Evolutionary conservation across 2,113 vertebrate genomes (phyloP), one percentile per base, ranked within the genome.

Genomic region (Rostratula benghalensis): DNA sequence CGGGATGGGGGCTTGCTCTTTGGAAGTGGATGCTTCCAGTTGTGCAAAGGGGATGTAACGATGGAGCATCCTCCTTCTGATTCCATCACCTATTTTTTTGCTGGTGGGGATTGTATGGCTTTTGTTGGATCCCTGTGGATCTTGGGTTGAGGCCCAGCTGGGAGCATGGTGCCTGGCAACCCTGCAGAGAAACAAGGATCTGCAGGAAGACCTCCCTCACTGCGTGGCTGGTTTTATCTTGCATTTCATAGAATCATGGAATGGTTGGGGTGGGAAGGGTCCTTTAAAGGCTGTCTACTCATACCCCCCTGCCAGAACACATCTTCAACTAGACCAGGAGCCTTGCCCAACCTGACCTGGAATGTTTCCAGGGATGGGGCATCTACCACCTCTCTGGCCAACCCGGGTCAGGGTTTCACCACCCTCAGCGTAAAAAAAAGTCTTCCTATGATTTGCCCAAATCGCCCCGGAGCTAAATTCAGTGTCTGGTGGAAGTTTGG

Each of bases 81-180:
- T 25, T 6, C 14, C 45, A 28, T 54, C 10, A 21, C 1, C 0
- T 0, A 0, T 18, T 6, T 18, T 6, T 33, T 70, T 70, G 5
- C 39, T 59, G 51, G n/a, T 37, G 63, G 50, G 43, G 37, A 11
- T 41, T 31, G 5, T 3, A 28, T 68, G 41, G 41, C 31, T 87
- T 76, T 16, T 30, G 3, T 81, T 57, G 37, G 43, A 28, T 76
- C 43, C 21, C 33, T 1, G 1, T 10, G 19, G 48, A 17, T 74
- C 39, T 61, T 17, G 1, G n/a, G 33, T 19, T 85, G 31, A 60
- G 57, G 20, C 20, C 24, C 35, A 57, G 17, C 35, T 76, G 41
- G 25, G 25, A 53, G n/a, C 3, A 3, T 12, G 35, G 28, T 85
- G 35, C 17, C 15, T 68, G 43, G 51, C 54, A 69, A 39, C 16